Conservation (phyloP, 2,888 invertebrate genomes). For the Parthenolecanium corni region DNA sequence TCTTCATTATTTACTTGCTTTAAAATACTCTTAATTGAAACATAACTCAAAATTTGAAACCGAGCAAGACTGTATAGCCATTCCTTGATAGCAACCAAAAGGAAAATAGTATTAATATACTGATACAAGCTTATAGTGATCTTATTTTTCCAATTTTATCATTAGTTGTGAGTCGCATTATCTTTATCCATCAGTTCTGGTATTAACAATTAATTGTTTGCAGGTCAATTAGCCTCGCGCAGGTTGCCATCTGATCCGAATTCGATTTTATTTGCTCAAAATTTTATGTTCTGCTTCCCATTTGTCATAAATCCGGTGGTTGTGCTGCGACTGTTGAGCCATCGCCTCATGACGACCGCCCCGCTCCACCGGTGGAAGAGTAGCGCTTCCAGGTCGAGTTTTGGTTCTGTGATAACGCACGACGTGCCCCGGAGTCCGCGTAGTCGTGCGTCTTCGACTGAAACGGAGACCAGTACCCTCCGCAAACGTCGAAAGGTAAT, state of each 20-base stretch:
- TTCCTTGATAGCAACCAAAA: too few relatives aligned
- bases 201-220: too few relatives aligned
- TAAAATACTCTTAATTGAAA: too few relatives aligned
- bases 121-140: too few relatives aligned
- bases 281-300: conserved; percentile 41
- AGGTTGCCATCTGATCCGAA: conserved; percentile 35
- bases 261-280: conserved; percentile 37
- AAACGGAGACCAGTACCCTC: conserved; percentile 39
- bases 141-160: too few relatives aligned
- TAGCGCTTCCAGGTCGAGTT: conserved; percentile 41
- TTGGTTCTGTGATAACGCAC: conserved; percentile 39
- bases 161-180: too few relatives aligned
- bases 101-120: too few relatives aligned
- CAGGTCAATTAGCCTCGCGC: conserved; percentile 32
- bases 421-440: conserved; percentile 37
- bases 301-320: conserved; percentile 46
- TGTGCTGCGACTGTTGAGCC: conserved; percentile 44
- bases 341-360: conserved; percentile 44
- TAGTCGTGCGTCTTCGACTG: conserved; percentile 39
- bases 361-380: conserved; percentile 41
- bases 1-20: conserved; percentile 8
- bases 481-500: conserved; percentile 39
- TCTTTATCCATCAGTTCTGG: too few relatives aligned
- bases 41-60: too few relatives aligned
- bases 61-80: too few relatives aligned